Conservation (phyloP, 2,888 invertebrate genomes). For the Spicauda simplicius region DNA sequence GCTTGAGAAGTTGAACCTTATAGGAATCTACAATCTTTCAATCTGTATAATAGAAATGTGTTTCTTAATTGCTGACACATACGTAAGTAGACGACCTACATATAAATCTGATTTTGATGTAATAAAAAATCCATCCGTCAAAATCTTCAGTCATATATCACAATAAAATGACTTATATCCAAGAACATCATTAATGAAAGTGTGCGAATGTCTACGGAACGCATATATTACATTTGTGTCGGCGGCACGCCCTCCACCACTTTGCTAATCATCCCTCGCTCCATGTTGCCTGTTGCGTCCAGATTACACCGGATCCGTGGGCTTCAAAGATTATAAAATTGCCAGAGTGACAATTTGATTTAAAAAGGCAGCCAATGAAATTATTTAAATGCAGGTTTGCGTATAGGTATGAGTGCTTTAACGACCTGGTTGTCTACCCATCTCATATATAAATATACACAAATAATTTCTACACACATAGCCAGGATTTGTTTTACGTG, state of each 20-base stretch:
- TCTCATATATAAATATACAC: no score
- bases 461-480: no score
- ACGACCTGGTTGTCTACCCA: no score
- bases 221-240: background rate
- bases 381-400: no score
- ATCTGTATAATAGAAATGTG: no score
- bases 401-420: no score
- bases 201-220: background rate
- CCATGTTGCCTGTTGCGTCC: conserved; percentile 9
- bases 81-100: no score
- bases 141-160: background rate
- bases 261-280: conserved; percentile 26
- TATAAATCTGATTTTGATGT: background rate
- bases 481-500: no score
- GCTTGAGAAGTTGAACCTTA: no score
- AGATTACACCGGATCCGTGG: conserved; percentile 18
- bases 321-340: conserved; percentile 3
- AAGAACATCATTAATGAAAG: background rate
- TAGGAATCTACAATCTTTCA: no score
- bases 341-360: background rate
- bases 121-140: background rate
- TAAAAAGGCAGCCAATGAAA: background rate
- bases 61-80: no score
- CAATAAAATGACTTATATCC: background rate
- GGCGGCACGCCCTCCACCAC: conserved; percentile 11